A percentile compares a stretch with the other conserved stretches of the same genome.
Evolutionary conservation across 2,888 invertebrate species (phyloP).

Genomic region (Petrolisthes cinctipes): DNA sequence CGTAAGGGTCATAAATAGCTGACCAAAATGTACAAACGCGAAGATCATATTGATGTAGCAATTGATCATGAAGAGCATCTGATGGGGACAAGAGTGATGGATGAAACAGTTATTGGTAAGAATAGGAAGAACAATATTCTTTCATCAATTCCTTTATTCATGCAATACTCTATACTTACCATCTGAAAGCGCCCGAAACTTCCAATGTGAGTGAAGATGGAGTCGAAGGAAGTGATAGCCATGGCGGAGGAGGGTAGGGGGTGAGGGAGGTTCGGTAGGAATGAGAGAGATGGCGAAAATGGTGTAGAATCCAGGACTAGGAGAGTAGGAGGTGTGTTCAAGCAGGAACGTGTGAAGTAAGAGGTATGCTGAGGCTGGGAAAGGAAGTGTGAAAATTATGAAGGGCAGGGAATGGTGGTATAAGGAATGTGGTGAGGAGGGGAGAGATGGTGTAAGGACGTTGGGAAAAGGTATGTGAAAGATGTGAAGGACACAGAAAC

Average conservation of each 20-base stretch:
- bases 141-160: no score
- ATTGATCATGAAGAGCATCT: conserved; percentile 44
- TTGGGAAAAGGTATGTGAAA: neutral
- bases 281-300: neutral
- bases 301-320: neutral
- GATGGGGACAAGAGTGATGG: neutral
- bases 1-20: conserved; percentile 89
- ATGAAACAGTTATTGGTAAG: neutral
- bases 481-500: neutral
- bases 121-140: neutral
- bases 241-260: neutral
- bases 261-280: neutral
- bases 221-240: neutral
- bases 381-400: neutral
- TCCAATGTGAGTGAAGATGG: conserved; percentile 7
- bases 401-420: neutral
- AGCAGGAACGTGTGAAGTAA: no score
- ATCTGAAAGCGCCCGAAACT: neutral
- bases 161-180: neutral
- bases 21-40: conserved; percentile 92
- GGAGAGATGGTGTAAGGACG: neutral
- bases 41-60: conserved; percentile 71
- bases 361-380: no score
- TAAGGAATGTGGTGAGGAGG: neutral
- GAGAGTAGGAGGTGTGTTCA: neutral